Base-by-base conservation (phyloP, 2,888 invertebrate species). In the Cheilosia vernalis region DNA sequence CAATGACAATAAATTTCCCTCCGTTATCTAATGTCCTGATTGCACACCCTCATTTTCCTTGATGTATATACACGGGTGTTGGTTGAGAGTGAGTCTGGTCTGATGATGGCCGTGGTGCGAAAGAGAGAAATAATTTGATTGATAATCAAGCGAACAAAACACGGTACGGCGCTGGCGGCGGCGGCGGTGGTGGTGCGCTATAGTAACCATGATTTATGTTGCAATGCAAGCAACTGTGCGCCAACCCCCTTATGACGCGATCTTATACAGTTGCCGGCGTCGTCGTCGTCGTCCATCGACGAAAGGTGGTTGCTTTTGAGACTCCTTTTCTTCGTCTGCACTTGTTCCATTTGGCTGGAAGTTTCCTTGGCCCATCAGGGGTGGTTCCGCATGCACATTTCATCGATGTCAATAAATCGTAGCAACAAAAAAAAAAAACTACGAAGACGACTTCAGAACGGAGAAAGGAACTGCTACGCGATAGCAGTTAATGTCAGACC, bases 331-430 rank as follows among this genome's bases (percentile, higher is more conserved):
- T 83, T 72, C 55, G 55, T 76, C 24, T 63, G 56, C 72, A 76
- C 70, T 80, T 60, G 27, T 63, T 73, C 53, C 40, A 49, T 61
- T 61, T 49, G 21, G 21, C 21, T 61, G 44, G 56, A 17, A 63
- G 21, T 60, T 51, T 21, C 27, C 40, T 17, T 44, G 10, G 19
- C 15, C 40, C n/a, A 4, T 27, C 21, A 24, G 56, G 40, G 27
- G 72, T 81, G 81, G 85, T 85, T 85, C 85, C 85, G 85, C 85
- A 81, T 85, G 85, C 85, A 85, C 85, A 85, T 85, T 85, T 85
- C 85, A 85, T 85, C 80, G 85, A 77, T 81, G 85, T 85, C 81
- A 85, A 85, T 85, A 85, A 85, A 85, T 85, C 85, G 76, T 81
- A 49, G 24, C 61, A 42, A 66, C 24, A 2, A 27, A 64, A 70